Conservation (phyloP, 1,140 invertebrate species). For the Psilanteris sp. region DNA sequence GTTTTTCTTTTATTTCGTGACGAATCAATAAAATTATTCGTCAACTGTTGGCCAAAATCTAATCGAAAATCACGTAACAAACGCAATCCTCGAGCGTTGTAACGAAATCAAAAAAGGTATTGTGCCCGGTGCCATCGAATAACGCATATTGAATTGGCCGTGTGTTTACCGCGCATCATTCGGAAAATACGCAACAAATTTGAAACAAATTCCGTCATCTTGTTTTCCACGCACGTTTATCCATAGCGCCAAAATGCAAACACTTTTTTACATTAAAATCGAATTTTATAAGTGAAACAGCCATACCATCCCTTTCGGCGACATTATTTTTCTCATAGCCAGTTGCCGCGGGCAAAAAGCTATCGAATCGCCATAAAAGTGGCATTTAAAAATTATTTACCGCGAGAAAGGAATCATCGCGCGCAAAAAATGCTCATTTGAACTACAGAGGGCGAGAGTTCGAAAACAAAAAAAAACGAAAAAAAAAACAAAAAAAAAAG, state of each 20-base stretch:
- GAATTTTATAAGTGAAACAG: background rate
- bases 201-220: background rate
- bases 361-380: constrained; percentile 10
- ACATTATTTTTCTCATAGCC: no score
- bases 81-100: background rate
- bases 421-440: constrained; percentile 18
- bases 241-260: no score
- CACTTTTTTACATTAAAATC: background rate
- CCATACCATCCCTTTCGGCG: no score
- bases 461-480: background rate
- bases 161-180: background rate
- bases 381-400: constrained; percentile 17
- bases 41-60: constrained; percentile 1
- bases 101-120: constrained; percentile 1
- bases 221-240: background rate
- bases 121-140: background rate
- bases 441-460: background rate
- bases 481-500: constrained; percentile 4
- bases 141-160: constrained; percentile 12
- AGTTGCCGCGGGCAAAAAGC: no score
- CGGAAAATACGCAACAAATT: constrained; percentile 3
- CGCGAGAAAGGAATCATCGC: constrained; percentile 13
- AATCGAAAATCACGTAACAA: background rate
- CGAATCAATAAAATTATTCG: constrained; percentile 1
- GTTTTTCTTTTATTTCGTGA: background rate